phyloP scores from a whole-genome alignment of 30 jellyfish, hydroid and myxozoan species.

The Calvadosia cruxmelitensis region DNA sequence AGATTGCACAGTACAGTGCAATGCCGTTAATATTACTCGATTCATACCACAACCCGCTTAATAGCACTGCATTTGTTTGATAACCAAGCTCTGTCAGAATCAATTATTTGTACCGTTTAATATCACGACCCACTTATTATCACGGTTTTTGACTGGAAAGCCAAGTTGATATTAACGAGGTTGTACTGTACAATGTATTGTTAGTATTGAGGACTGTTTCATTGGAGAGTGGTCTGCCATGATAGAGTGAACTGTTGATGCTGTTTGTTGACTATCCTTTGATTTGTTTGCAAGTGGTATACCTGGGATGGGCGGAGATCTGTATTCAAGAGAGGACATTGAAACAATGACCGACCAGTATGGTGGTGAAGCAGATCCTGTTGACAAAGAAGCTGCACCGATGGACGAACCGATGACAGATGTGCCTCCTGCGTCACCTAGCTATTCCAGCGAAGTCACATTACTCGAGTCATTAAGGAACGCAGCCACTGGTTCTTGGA shows the following conservation, averaged over 20 bases:
- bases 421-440: not conserved
- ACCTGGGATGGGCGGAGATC: constrained; percentile 97
- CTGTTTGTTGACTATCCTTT: not conserved
- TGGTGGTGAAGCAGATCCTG: constrained; percentile 5
- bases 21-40: no score
- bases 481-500: constrained; percentile 10
- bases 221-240: not conserved
- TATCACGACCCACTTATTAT: no score
- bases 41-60: no score
- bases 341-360: constrained; percentile 51
- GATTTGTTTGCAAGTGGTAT: no score
- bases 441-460: constrained; percentile 12
- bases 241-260: not conserved
- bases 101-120: no score
- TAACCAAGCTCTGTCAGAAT: no score
- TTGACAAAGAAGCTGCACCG: not conserved
- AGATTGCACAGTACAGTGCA: no score
- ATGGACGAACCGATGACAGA: not conserved
- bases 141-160: no score
- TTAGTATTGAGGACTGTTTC: no score
- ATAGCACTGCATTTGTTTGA: no score
- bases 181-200: no score
- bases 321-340: constrained; percentile 73
- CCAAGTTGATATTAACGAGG: no score
- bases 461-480: constrained; percentile 41